These are phyloP conservation scores for Amphiprion ocellaris DNA, from an alignment of 2,113 vertebrate genomes.

Conservation along the genomic window DNA sequence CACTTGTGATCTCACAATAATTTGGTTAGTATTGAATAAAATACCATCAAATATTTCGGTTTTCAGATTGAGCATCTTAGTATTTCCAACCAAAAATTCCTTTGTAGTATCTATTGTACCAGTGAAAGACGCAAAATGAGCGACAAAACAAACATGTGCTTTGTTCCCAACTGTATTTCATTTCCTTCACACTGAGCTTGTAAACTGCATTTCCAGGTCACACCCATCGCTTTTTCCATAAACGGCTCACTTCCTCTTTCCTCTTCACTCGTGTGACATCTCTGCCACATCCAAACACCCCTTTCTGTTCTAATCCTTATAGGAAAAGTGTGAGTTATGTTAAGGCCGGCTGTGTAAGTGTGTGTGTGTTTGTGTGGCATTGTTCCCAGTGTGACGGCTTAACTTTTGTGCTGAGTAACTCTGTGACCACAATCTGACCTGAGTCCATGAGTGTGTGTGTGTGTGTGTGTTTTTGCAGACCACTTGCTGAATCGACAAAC, in stretches of 20 bases:
- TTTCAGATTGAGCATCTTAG: neutral
- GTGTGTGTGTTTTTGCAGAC: conserved; percentile 18
- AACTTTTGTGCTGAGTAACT: conserved; percentile 73
- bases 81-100: neutral
- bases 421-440: conserved; percentile 51
- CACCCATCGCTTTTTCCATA: conserved; percentile 39
- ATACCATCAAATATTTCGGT: neutral
- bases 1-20: no score
- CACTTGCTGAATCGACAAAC: conserved; percentile 62
- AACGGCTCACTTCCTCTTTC: conserved; percentile 63
- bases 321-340: conserved; percentile 42
- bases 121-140: neutral
- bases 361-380: conserved; percentile 42
- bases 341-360: conserved; percentile 16
- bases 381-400: conserved; percentile 66
- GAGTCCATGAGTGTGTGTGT: conserved; percentile 5
- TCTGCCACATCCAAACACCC: conserved; percentile 9
- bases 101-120: neutral
- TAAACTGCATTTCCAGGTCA: conserved; percentile 32
- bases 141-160: neutral
- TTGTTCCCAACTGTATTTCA: neutral
- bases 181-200: conserved; percentile 17
- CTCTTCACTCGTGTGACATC: conserved; percentile 30
- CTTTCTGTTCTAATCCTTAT: conserved; percentile 50
- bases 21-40: no score